phyloP scores from a whole-genome alignment of 2,888 invertebrate species.

The Limnephilus rhombicus region DNA sequence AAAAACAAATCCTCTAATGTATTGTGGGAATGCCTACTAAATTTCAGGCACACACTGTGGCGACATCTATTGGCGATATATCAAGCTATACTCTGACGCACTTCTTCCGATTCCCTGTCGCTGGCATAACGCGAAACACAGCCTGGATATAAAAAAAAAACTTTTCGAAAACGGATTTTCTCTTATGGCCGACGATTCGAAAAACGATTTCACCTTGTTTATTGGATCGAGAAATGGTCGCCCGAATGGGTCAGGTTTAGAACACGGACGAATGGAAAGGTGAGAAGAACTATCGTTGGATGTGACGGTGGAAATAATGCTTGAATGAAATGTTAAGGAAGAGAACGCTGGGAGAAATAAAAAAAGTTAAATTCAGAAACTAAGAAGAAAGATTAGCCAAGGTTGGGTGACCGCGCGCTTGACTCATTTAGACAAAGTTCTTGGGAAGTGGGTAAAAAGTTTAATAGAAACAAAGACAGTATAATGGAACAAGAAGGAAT shows the following conservation, averaged over 20 bases:
- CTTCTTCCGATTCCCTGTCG: background rate
- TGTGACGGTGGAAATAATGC: conserved; percentile 16
- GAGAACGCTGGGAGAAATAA: background rate
- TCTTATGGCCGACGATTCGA: conserved; percentile 2
- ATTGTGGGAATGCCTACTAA: conserved; percentile 26
- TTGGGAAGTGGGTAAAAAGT: background rate
- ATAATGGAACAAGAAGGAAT: background rate
- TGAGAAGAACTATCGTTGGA: background rate
- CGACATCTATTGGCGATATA: conserved; percentile 62
- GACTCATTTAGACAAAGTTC: background rate
- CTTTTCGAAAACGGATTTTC: conserved; percentile 26
- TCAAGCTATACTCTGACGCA: conserved; percentile 37
- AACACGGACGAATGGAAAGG: background rate
- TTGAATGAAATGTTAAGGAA: background rate
- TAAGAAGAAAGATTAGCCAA: background rate
- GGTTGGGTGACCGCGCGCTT: background rate
- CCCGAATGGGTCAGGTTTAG: conserved; percentile 4
- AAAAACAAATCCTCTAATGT: conserved; percentile 43
- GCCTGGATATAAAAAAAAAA: conserved; percentile 36
- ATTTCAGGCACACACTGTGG: conserved; percentile 41
- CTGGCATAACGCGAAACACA: conserved; percentile 16
- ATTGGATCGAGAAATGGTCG: conserved; percentile 33
- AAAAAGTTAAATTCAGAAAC: background rate
- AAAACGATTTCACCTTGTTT: conserved; percentile 32
- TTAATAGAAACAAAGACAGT: background rate